Percentiles rank a stretch among this genome's conserved stretches.
Conservation (phyloP, 2,113 vertebrate genomes). For the Siniperca knerii region DNA sequence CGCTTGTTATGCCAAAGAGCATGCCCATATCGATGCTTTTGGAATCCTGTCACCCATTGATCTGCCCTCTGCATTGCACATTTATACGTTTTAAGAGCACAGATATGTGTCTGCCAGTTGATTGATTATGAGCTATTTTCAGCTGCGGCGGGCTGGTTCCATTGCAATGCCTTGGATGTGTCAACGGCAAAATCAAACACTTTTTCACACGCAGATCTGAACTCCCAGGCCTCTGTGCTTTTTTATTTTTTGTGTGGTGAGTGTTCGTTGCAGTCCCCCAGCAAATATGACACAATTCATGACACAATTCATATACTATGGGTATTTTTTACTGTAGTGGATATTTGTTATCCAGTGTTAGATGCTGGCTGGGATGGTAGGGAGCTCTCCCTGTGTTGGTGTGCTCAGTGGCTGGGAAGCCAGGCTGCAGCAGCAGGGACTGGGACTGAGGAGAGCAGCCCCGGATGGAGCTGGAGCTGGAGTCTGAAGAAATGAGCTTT, state of each 20-base stretch:
- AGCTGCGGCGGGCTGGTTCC: constrained; percentile 65
- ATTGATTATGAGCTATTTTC: constrained; percentile 81
- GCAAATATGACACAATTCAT: constrained; percentile 25
- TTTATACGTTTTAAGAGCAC: constrained; percentile 79
- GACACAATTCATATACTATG: constrained; percentile 21
- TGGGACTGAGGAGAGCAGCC: constrained; percentile 15
- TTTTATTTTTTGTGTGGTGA: background rate
- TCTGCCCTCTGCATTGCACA: constrained; percentile 71
- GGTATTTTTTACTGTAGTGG: constrained; percentile 12
- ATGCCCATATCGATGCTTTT: constrained; percentile 78
- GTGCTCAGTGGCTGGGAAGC: constrained; percentile 3
- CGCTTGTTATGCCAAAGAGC: constrained; percentile 79
- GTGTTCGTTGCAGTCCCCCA: constrained; percentile 9
- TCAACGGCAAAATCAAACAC: constrained; percentile 75
- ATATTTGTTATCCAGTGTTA: constrained; percentile 14
- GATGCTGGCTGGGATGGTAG: constrained; percentile 18
- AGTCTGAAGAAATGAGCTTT: constrained; percentile 36
- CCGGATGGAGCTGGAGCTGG: constrained; percentile 27
- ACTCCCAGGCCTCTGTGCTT: constrained; percentile 41
- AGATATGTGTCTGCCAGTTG: constrained; percentile 81
- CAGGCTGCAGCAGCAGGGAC: constrained; percentile 26
- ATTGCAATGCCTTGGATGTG: constrained; percentile 67
- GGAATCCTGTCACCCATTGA: constrained; percentile 69
- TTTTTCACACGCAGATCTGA: constrained; percentile 68
- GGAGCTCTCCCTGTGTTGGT: constrained; percentile 27